Conservation (phyloP, 2,888 invertebrate species). For the Lithosia quadra region DNA sequence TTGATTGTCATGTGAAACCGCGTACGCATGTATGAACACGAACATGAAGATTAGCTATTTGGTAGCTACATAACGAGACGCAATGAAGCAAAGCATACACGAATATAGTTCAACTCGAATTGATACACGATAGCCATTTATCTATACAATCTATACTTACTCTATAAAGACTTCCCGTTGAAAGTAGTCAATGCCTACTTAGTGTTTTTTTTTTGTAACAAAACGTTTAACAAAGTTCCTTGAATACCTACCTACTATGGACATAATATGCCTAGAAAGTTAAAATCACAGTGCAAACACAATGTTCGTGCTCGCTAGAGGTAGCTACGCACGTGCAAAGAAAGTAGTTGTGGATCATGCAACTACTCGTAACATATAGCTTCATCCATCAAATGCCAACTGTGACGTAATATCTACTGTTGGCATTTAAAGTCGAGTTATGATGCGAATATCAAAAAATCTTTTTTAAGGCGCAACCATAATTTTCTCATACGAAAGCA, state of each 20-base stretch:
- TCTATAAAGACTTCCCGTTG: neutral
- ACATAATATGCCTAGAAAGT: neutral
- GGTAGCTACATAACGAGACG: too few relatives aligned
- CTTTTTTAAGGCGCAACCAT: too few relatives aligned
- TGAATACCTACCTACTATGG: neutral
- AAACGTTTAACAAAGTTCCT: neutral
- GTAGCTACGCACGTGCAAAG: neutral
- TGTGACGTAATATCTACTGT: too few relatives aligned
- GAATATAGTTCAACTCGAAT: neutral
- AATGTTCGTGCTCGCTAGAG: neutral
- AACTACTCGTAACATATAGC: too few relatives aligned
- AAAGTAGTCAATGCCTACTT: neutral
- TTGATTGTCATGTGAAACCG: neutral
- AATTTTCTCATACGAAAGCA: too few relatives aligned
- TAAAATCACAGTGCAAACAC: neutral
- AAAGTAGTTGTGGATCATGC: neutral
- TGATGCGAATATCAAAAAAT: too few relatives aligned
- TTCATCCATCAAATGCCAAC: too few relatives aligned
- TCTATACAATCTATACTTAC: too few relatives aligned
- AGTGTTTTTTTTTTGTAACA: neutral
- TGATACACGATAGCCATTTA: neutral
- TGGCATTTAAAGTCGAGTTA: too few relatives aligned
- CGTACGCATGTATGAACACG: neutral
- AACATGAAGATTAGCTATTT: neutral
- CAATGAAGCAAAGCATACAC: too few relatives aligned